Evolutionary conservation across 2,797 vertebrate species (phyloP).

Genomic region (Etheostoma perlongum): DNA sequence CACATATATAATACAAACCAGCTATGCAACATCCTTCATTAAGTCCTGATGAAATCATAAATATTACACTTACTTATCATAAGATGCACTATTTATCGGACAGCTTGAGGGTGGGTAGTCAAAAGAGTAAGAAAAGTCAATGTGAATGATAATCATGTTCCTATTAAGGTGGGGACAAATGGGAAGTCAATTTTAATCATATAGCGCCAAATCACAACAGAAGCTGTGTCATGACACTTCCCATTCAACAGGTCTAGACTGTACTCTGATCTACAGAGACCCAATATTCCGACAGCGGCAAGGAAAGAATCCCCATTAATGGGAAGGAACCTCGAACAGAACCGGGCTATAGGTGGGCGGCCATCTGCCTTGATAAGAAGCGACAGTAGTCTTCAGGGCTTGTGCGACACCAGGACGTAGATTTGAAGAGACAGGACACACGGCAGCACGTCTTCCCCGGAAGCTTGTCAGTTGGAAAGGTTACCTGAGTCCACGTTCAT

Average conservation of each 20-base stretch:
- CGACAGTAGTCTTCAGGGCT: conserved; percentile 48
- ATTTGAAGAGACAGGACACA: conserved; percentile 40
- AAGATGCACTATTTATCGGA: not conserved
- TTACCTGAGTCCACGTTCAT: conserved; percentile 38
- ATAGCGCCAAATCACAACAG: no score
- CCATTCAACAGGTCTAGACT: no score
- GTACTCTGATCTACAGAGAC: no score
- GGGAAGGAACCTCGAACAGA: no score
- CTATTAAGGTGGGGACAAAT: conserved; percentile 49
- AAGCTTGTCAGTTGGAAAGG: conserved; percentile 32
- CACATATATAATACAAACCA: not conserved
- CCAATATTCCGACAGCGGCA: no score
- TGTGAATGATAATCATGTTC: conserved; percentile 46
- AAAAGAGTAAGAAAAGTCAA: conserved; percentile 35
- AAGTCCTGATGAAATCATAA: not conserved
- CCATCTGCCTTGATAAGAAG: not conserved
- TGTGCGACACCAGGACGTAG: conserved; percentile 32
- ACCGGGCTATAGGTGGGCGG: no score
- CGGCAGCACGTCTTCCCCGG: conserved; percentile 10
- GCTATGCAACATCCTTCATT: not conserved
- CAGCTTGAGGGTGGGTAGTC: conserved; percentile 13
- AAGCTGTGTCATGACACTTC: no score
- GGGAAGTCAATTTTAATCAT: not conserved
- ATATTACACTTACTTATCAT: conserved; percentile 8
- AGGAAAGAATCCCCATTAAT: no score